Evolutionary conservation across 2,113 vertebrate genomes (phyloP), one percentile per base, ranked within the genome.

Genomic region (Nibea albiflora): DNA sequence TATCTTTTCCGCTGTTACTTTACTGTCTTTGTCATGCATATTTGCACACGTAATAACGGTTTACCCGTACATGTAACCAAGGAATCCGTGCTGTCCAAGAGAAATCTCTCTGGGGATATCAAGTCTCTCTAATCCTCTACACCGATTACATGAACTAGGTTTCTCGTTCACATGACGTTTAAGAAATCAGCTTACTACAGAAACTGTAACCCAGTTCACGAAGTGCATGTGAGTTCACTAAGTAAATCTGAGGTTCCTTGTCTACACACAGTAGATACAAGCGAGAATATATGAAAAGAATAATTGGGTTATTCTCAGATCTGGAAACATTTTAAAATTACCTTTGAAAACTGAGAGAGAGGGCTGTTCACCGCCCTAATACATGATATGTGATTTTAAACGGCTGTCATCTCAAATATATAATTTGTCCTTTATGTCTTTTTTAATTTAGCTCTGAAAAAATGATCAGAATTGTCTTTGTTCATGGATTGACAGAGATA

Each of bases 391-490:
- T 49, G 31, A 39, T 57, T 61, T 57, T 17, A 67, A 49, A 22
- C 7, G 65, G 8, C 47, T 46, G 53, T 24, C 66, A 76, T 26
- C n/a, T 60, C 22, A 35, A n/a, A 50, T 56, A 16, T 16, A 57
- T 52, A 50, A 57, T 65, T 39, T 52, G 11, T 20, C 10, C 19
- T 53, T 31, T 58, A 3, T 42, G 46, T 70, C 16, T 69, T 50
- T 52, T 53, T 64, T 24, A 16, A 46, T 64, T 64, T 24, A 24
- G n/a, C 57, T 62, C 4, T n/a, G 47, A 67, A 49, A 46, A 78
- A 19, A n/a, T 46, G 47, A 77, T 57, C 47, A 26, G 15, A 52
- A 9, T 16, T 14, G 72, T 31, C 20, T 73, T 57, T 80, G 50
- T 49, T 62, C 42, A 0, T 26, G 17, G 24, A 35, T 31, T 50